Percentiles rank a stretch among this genome's conserved stretches.
Evolutionary conservation across 2,888 invertebrate species (phyloP).

Genomic region (Heliconius cydno): DNA sequence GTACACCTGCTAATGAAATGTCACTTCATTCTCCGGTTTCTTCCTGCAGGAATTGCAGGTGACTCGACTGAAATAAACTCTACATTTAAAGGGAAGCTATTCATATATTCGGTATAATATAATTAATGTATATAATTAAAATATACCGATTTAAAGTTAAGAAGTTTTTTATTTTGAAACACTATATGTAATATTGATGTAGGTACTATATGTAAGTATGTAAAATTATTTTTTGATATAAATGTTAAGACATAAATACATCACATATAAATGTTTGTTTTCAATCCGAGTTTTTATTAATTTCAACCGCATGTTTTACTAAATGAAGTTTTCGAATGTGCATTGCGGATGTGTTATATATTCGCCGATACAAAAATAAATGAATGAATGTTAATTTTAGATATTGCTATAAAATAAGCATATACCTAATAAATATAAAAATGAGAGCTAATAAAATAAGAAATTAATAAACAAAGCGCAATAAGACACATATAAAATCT

Average conservation of each 20-base stretch:
- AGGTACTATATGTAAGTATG: too few species aligned
- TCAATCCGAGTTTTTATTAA: conserved; percentile 9
- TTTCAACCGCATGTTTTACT: conserved; percentile 17
- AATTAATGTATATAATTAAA: background rate
- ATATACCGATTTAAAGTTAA: background rate
- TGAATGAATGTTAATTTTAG: conserved; percentile 1
- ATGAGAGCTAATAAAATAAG: background rate
- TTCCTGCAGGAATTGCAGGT: background rate
- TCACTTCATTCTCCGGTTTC: background rate
- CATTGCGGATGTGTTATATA: conserved; percentile 12
- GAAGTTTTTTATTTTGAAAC: background rate
- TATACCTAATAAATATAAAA: background rate
- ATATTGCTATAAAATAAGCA: background rate
- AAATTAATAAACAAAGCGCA: background rate
- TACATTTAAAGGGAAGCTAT: background rate
- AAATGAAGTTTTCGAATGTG: conserved; percentile 8
- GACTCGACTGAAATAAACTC: background rate
- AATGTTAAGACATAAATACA: background rate
- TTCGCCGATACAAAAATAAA: background rate
- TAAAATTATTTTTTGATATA: background rate
- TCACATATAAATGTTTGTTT: background rate
- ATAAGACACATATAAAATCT: background rate
- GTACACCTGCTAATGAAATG: background rate
- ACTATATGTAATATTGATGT: background rate
- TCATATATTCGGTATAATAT: too few species aligned